Evolutionary conservation across 2,113 vertebrate genomes (phyloP).

Genomic region (Apeltes quadracus): DNA sequence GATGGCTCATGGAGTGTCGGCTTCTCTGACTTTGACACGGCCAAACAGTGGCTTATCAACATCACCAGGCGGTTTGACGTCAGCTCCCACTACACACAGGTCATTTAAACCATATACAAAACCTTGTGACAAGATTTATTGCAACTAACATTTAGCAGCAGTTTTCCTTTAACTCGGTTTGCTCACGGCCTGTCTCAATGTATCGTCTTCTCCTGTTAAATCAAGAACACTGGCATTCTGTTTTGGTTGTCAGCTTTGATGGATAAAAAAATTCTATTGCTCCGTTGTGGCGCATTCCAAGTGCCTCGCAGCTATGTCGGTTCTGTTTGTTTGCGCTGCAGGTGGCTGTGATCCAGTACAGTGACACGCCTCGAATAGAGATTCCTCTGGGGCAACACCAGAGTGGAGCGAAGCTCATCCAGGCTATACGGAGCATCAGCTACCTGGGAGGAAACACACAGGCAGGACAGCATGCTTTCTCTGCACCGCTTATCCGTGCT

Average conservation of each 20-base stretch:
- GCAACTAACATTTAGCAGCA: neutral
- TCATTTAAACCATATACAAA: slow-evolving; percentile 21
- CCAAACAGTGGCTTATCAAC: slow-evolving; percentile 84
- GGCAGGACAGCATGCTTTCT: slow-evolving; percentile 28
- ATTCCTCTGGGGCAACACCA: slow-evolving; percentile 79
- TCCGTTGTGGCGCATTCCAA: neutral
- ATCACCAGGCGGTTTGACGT: slow-evolving; percentile 84
- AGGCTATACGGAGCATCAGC: slow-evolving; percentile 73
- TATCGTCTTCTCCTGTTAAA: neutral
- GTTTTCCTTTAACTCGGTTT: neutral
- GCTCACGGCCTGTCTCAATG: neutral
- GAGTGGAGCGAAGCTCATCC: slow-evolving; percentile 71
- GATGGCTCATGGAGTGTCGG: slow-evolving; percentile 86
- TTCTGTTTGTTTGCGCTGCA: slow-evolving; percentile 32
- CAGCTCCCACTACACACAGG: slow-evolving; percentile 80
- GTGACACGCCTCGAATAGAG: slow-evolving; percentile 82
- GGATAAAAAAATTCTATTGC: neutral
- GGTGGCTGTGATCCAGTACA: slow-evolving; percentile 84
- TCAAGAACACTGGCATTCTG: neutral
- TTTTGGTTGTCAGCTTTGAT: neutral
- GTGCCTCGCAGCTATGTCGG: neutral
- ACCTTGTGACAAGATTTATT: neutral
- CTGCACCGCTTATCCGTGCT: neutral
- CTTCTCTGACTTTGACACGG: slow-evolving; percentile 78
- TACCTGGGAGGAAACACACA: slow-evolving; percentile 85